Evolutionary conservation across 2,888 invertebrate genomes (phyloP), one percentile per base, ranked within the genome.

Genomic region (Trisateles emortualis): DNA sequence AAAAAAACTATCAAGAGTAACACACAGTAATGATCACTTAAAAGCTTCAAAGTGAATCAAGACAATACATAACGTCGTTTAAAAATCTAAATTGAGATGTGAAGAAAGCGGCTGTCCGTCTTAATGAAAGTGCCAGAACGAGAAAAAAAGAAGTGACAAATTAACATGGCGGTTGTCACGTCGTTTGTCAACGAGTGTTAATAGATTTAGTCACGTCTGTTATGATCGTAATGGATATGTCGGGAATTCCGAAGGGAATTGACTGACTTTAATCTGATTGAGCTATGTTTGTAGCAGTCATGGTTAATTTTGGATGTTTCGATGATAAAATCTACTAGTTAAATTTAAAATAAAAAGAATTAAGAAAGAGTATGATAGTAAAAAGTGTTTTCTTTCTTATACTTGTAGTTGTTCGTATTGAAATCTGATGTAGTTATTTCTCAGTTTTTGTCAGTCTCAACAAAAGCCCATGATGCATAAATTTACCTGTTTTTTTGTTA

Each of bases 161-260:
- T 80, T 71, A 76, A 75, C 71, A 76, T 62, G 66, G 64, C 55
- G 57, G 61, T 56, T 69, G 72, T 74, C 73, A 72, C 64, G 68
- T 74, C 78, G 68, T 79, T 79, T 78, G 79, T 79, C 81, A 76
- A 64, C 63, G 55, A 58, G 52, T 70, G 69, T 71, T 71, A 73
- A 68, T 68, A 66, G 72, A 62, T 75, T 69, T 60, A 57, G 68
- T 64, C 58, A 60, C 9, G 66, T 66, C 64, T 68, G 70, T 57
- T 72, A 52, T 57, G 62, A 44, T 49, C 38, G 42, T 64, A 71
- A 67, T 71, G 61, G 58, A 64, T 64, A 44, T 24, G 68, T 44
- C 42, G 32, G 26, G 54, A 64, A 68, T 55, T 52, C 52, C 41
- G 22, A 17, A 52, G 50, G 19, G 60, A 52, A 56, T 46, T 47